Base-by-base conservation (phyloP, 2,797 vertebrate species). In the Sciurus vulgaris region DNA sequence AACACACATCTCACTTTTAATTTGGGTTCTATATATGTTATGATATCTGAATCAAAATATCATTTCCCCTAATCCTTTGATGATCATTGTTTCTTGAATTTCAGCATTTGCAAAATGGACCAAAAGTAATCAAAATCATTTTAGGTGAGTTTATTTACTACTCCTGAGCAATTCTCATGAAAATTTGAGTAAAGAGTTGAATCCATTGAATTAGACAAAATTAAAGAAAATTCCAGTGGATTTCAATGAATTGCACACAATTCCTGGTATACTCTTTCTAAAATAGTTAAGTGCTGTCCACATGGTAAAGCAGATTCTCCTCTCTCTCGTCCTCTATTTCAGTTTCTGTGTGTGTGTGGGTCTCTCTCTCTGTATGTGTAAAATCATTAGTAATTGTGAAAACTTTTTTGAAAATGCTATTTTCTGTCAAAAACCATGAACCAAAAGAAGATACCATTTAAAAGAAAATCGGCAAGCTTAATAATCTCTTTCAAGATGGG, bases 381-480 rank as follows among this genome's bases (percentile, higher is more conserved):
- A 86, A 15, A 15, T 20, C 65, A 56, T 72, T 63, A 49, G 11
- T 82, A 20, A 86, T 74, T 74, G 85, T 78, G 44, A 11, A 86
- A 94, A 89, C 33, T 69, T 74, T 81, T 56, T 24, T 87, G 18
- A 93, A 84, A 81, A 49, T 87, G 28, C 22, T 81, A 15, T 95
- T 90, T 93, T 96, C 44, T 93, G 14, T 82, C 51, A 17, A 76
- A 86, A 54, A 30, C 47, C 41, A 61, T 35, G 38, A 79, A 93
- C 24, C 38, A n/a, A 86, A 96, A 86, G 20, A 82, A 63, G 70
- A 94, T 12, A 81, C 2, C 10, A 54, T 72, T 96, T 74, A 63
- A 86, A 94, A 90, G 65, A 88, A 81, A 87, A 81, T 69, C 51
- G 79, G 70, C 26, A 69, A 33, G 54, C 11, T 63, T 93, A 79